These are phyloP conservation scores for Benthosema pterotum DNA, from an alignment of 2,797 vertebrate species.

Conservation along the genomic window DNA sequence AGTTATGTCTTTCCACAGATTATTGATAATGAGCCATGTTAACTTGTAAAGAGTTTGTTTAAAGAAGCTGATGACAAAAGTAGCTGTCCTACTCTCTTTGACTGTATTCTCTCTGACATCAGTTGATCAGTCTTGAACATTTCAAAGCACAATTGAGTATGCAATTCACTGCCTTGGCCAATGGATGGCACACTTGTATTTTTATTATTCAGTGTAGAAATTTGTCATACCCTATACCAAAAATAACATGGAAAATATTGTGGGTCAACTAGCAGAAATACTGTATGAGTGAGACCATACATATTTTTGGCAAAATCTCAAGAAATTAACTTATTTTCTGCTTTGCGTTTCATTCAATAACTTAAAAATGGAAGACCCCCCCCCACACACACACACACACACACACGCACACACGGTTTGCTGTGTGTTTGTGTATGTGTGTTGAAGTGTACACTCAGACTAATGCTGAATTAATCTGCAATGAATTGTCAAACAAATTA, in stretches of 20 bases:
- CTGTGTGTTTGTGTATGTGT: conserved; percentile 52
- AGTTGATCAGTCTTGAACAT: conserved; percentile 2
- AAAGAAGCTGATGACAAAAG: conserved; percentile 1
- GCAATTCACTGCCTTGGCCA: conserved; percentile 72
- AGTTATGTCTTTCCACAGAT: conserved; percentile 5
- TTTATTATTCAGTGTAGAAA: conserved; percentile 26
- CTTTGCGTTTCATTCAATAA: conserved; percentile 23
- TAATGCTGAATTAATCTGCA: conserved; percentile 28
- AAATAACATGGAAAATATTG: conserved; percentile 31
- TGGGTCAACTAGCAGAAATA: background rate
- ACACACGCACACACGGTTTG: background rate
- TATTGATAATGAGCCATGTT: conserved; percentile 27
- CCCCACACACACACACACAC: background rate
- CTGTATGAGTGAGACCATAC: no score
- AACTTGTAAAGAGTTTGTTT: conserved; percentile 19
- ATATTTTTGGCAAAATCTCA: no score
- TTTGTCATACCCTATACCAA: conserved; percentile 16
- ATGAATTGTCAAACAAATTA: conserved; percentile 33
- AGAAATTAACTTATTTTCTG: conserved; percentile 9
- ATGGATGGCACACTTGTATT: conserved; percentile 61
- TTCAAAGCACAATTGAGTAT: conserved; percentile 70
- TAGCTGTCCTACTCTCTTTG: conserved; percentile 15
- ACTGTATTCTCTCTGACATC: conserved; percentile 18
- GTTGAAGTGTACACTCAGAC: conserved; percentile 43
- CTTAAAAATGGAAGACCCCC: conserved; percentile 10